These are phyloP conservation scores for Micromesistius poutassou DNA, from an alignment of 2,797 vertebrate species.

Conservation along the genomic window DNA sequence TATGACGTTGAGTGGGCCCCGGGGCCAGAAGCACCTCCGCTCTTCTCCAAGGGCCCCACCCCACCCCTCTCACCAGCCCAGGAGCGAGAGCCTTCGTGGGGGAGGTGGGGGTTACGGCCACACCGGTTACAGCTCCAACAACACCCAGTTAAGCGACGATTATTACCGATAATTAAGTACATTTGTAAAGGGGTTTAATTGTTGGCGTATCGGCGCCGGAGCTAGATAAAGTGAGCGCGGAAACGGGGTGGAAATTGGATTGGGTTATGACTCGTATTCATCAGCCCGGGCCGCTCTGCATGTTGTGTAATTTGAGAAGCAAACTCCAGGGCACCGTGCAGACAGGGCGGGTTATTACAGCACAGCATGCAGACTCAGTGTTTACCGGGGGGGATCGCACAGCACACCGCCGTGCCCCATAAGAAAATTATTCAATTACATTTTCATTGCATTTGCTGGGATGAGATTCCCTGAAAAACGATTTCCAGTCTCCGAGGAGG, in stretches of 20 bases:
- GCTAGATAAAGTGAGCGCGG: slow-evolving; percentile 19
- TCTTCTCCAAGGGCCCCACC: background rate
- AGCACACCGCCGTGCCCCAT: slow-evolving; percentile 62
- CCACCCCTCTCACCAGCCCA: slow-evolving; percentile 13
- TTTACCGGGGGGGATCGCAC: slow-evolving; percentile 63
- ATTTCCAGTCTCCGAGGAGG: slow-evolving; percentile 40
- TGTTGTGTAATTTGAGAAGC: slow-evolving; percentile 46
- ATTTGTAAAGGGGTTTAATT: slow-evolving; percentile 61
- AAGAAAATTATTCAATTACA: slow-evolving; percentile 73
- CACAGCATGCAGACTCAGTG: slow-evolving; percentile 57
- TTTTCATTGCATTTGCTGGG: slow-evolving; percentile 62
- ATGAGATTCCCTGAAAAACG: slow-evolving; percentile 43
- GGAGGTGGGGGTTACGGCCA: background rate
- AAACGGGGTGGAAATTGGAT: slow-evolving; percentile 23
- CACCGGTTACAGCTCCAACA: slow-evolving; percentile 54
- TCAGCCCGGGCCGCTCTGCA: background rate
- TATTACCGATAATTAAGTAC: slow-evolving; percentile 64
- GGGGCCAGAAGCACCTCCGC: background rate
- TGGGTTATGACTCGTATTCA: slow-evolving; percentile 32
- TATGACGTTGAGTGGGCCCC: background rate
- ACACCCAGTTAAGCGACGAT: slow-evolving; percentile 58
- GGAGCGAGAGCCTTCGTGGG: slow-evolving; percentile 10
- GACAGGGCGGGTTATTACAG: slow-evolving; percentile 54
- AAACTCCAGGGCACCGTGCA: slow-evolving; percentile 52
- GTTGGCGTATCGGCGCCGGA: slow-evolving; percentile 34